These are phyloP conservation scores for Botia kubotai DNA, from an alignment of 2,797 vertebrate species.

Conservation along the genomic window DNA sequence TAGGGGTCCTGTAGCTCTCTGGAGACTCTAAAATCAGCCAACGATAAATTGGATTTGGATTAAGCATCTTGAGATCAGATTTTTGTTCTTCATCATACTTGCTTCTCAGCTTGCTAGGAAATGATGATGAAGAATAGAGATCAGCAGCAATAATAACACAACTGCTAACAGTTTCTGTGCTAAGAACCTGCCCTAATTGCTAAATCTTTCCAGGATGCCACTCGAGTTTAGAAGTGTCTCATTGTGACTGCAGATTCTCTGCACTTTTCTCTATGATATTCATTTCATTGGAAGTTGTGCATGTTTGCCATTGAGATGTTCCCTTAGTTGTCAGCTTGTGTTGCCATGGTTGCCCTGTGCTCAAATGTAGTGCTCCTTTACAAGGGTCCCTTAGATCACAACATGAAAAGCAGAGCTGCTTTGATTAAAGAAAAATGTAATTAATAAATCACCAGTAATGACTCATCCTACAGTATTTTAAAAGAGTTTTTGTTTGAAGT, in stretches of 20 bases:
- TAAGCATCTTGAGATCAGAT: not conserved
- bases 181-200: not conserved
- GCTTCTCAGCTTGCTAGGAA: not conserved
- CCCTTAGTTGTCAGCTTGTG: not conserved
- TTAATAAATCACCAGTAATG: slow-evolving; percentile 14
- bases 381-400: slow-evolving; percentile 1
- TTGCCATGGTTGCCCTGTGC: slow-evolving; percentile 13
- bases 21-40: not conserved
- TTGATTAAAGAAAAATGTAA: slow-evolving; percentile 9
- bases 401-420: slow-evolving; percentile 7
- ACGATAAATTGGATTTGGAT: not conserved
- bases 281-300: not conserved
- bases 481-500: not conserved
- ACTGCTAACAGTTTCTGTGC: too few relatives aligned
- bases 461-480: not conserved
- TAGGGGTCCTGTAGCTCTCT: not conserved
- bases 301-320: not conserved
- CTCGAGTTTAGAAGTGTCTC: not conserved
- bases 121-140: not conserved
- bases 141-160: not conserved
- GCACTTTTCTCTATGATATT: not conserved
- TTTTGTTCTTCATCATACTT: not conserved
- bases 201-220: not conserved
- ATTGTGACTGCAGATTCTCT: slow-evolving; percentile 1
- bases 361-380: slow-evolving; percentile 5